Evolutionary conservation across 2,797 vertebrate genomes (phyloP).

Genomic region (Pygocentrus nattereri): DNA sequence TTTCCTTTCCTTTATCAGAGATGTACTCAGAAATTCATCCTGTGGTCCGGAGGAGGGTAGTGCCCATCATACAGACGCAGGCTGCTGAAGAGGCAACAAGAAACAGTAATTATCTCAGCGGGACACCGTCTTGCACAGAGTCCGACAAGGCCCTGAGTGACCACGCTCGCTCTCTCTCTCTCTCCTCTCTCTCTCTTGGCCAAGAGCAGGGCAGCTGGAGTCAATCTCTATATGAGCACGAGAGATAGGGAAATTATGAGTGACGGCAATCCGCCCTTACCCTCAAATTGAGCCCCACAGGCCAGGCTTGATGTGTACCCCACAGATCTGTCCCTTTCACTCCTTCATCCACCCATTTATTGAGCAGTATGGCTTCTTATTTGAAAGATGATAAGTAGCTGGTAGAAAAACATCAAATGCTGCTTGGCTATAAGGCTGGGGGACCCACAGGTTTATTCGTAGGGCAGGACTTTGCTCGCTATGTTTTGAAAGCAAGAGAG

Average conservation of each 20-base stretch:
- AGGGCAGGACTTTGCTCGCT: conserved; percentile 3
- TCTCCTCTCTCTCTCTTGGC: conserved; percentile 33
- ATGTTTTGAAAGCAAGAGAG: background rate
- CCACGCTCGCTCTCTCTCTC: conserved; percentile 12
- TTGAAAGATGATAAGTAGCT: conserved; percentile 1
- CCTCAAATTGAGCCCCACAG: background rate
- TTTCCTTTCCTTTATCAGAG: conserved; percentile 4
- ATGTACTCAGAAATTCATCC: conserved; percentile 33
- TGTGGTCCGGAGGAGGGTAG: conserved; percentile 25
- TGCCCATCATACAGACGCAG: conserved; percentile 3
- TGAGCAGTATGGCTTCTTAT: conserved; percentile 4
- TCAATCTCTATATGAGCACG: conserved; percentile 47
- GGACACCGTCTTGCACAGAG: conserved; percentile 64
- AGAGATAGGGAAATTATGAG: conserved; percentile 46
- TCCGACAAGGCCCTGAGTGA: conserved; percentile 51
- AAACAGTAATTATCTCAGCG: conserved; percentile 69
- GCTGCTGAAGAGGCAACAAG: conserved; percentile 56
- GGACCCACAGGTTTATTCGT: conserved; percentile 25
- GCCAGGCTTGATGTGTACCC: conserved; percentile 5
- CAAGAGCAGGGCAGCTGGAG: conserved; percentile 36
- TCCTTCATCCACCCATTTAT: background rate
- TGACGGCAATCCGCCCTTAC: conserved; percentile 1
- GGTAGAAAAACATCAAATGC: background rate
- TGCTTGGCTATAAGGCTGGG: background rate
- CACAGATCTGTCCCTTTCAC: background rate